phyloP scores from a whole-genome alignment of 2,113 vertebrate genomes.

The Diphyllodes magnificus region DNA sequence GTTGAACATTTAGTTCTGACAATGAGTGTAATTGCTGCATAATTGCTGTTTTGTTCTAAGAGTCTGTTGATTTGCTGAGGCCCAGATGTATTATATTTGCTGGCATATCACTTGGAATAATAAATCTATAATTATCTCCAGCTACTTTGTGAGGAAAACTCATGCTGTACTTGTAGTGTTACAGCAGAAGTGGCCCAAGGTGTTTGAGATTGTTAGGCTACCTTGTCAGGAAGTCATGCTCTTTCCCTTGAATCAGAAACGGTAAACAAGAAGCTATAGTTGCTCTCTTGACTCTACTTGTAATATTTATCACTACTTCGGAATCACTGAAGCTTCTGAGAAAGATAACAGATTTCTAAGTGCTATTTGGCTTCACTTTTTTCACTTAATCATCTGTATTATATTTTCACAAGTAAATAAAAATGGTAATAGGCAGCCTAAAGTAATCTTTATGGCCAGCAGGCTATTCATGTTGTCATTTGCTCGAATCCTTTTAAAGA shows the following conservation, averaged over 20 bases:
- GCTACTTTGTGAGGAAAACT: not conserved
- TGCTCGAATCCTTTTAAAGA: not conserved
- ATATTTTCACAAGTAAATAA: not conserved
- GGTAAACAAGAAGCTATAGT: not conserved
- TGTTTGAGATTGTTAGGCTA: not conserved
- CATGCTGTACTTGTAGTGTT: not conserved
- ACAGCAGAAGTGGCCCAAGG: not conserved
- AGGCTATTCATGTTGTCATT: not conserved
- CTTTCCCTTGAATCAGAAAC: not conserved
- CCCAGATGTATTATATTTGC: not conserved
- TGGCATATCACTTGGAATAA: not conserved
- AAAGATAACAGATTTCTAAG: not conserved
- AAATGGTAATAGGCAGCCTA: not conserved
- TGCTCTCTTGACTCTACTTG: not conserved
- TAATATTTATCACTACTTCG: not conserved
- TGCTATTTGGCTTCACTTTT: not conserved
- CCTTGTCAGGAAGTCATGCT: not conserved
- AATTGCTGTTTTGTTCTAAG: not conserved
- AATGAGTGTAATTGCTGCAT: not conserved
- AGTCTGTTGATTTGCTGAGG: not conserved
- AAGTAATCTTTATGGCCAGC: not conserved
- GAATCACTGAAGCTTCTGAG: not conserved
- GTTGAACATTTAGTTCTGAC: not conserved
- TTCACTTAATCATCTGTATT: not conserved
- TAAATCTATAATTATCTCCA: not conserved